phyloP scores from a whole-genome alignment of 1,140 invertebrate genomes.

The Drosophila subobscura region DNA sequence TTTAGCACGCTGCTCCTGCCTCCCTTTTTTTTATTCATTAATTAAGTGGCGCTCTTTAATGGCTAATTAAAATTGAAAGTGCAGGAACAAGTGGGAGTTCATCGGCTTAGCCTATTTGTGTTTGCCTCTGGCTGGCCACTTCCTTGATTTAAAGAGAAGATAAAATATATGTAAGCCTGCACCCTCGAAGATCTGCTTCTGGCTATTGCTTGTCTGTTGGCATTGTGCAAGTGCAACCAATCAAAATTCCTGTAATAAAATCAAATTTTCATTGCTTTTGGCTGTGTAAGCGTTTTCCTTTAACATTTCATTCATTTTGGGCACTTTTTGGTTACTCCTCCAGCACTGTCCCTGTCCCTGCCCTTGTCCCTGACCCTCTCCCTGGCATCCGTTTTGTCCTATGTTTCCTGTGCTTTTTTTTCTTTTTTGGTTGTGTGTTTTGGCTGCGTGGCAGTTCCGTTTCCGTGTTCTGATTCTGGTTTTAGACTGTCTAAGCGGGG shows the following conservation, averaged over 20 bases:
- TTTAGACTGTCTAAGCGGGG: constrained; percentile 10
- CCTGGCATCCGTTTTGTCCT: not conserved
- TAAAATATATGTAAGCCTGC: not conserved
- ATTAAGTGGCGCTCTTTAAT: constrained; percentile 66
- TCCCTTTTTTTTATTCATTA: constrained; percentile 63
- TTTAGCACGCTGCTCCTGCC: constrained; percentile 27
- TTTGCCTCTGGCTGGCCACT: constrained; percentile 36
- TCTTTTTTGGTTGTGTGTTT: constrained; percentile 7
- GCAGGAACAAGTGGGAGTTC: constrained; percentile 51
- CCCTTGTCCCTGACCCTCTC: too few species aligned
- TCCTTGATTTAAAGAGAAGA: constrained; percentile 8
- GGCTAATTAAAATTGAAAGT: constrained; percentile 80
- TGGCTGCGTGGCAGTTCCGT: constrained; percentile 25
- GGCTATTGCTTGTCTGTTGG: not conserved
- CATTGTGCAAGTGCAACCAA: constrained; percentile 71
- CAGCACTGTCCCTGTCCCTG: not conserved
- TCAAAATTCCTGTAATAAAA: constrained; percentile 82
- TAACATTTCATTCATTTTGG: constrained; percentile 60
- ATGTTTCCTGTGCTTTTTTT: constrained; percentile 1
- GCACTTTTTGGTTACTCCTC: constrained; percentile 24
- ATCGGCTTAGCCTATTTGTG: not conserved
- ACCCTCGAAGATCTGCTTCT: too few species aligned
- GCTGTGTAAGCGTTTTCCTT: constrained; percentile 40
- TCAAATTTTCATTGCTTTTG: constrained; percentile 79
- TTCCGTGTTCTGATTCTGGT: constrained; percentile 51